These are phyloP conservation scores for Ornithoptera priamus DNA, from an alignment of 2,888 invertebrate genomes.

Conservation along the genomic window DNA sequence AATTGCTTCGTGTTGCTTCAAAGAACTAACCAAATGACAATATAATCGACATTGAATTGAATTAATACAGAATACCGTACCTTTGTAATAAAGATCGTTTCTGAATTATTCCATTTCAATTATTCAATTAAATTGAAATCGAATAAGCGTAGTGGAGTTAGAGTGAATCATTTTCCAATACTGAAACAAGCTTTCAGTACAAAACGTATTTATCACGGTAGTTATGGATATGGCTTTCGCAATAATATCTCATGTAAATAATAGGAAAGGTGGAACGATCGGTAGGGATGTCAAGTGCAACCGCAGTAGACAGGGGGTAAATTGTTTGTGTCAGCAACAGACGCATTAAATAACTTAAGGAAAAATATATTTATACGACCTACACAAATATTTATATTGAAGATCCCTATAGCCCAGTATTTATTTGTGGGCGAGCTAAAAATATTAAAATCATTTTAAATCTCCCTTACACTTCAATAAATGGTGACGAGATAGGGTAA, in stretches of 20 bases:
- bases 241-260: conserved; percentile 13
- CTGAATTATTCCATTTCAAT: background rate
- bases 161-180: background rate
- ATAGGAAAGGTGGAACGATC: conserved; percentile 16
- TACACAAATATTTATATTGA: background rate
- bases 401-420: no score
- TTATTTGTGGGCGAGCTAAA: no score
- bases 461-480: background rate
- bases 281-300: conserved; percentile 22
- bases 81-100: background rate
- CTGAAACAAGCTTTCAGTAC: background rate
- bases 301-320: conserved; percentile 13
- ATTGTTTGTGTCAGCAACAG: conserved; percentile 16
- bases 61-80: background rate
- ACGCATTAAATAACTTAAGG: conserved; percentile 2
- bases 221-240: background rate
- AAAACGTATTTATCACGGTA: background rate
- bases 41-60: background rate
- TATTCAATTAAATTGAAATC: conserved; percentile 2
- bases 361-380: background rate
- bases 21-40: conserved; percentile 1
- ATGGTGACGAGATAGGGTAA: background rate
- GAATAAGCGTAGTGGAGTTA: background rate
- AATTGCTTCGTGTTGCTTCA: background rate
- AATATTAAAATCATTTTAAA: background rate